A percentile compares a stretch with the other conserved stretches of the same genome.
These are phyloP conservation scores for Chaetops frenatus DNA, from an alignment of 2,113 vertebrate genomes.

Conservation along the genomic window DNA sequence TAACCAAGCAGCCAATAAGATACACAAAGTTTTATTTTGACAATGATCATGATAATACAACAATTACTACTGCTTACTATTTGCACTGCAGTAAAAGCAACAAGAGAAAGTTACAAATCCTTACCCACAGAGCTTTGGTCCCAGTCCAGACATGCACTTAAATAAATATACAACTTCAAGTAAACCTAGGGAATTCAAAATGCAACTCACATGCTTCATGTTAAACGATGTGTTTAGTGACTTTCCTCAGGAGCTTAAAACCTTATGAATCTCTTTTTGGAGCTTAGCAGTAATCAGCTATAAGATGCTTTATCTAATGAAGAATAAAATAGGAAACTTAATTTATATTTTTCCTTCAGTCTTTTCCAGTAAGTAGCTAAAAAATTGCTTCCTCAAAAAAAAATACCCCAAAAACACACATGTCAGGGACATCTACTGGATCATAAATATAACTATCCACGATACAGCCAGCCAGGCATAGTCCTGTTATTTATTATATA, in stretches of 20 bases:
- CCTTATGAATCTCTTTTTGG: not conserved
- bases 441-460: slow-evolving; percentile 8
- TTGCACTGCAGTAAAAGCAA: not conserved
- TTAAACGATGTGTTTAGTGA: not conserved
- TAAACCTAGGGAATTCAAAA: not conserved
- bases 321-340: not conserved
- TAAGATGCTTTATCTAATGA: not conserved
- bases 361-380: not conserved
- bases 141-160: not conserved
- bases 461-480: not conserved
- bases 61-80: not conserved
- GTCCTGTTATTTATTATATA: slow-evolving; percentile 24
- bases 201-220: not conserved
- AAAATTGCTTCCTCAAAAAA: not conserved
- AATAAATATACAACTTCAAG: not conserved
- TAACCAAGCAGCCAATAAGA: not conserved
- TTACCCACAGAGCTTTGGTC: not conserved
- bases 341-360: not conserved
- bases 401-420: not conserved
- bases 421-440: not conserved
- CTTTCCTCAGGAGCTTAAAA: not conserved
- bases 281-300: not conserved
- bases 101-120: not conserved
- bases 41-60: not conserved
- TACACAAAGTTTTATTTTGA: not conserved